Percentiles rank a stretch among this genome's conserved stretches.
Evolutionary conservation across 2,797 vertebrate species (phyloP).

Genomic region (Hyperoplus immaculatus): DNA sequence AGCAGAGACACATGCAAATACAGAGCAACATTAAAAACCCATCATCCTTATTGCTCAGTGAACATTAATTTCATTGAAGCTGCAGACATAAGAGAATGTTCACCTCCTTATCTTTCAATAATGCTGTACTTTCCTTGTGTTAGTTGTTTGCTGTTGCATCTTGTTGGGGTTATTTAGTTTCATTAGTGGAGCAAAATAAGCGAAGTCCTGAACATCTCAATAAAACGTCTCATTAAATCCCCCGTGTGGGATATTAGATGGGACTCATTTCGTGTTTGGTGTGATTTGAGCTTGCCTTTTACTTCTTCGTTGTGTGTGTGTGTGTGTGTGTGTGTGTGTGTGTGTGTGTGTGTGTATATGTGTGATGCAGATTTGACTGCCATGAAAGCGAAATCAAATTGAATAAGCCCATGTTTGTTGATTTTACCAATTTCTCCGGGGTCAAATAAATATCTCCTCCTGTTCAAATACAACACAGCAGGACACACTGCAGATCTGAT

Average conservation of each 20-base stretch:
- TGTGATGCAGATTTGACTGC: conserved; percentile 21
- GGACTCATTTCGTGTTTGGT: conserved; percentile 25
- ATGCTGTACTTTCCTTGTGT: conserved; percentile 1
- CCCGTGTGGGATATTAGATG: conserved; percentile 33
- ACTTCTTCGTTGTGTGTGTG: not conserved
- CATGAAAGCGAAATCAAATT: conserved; percentile 24
- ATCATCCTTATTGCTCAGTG: conserved; percentile 62
- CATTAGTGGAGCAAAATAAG: conserved; percentile 47
- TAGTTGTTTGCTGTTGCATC: conserved; percentile 25
- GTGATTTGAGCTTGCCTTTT: conserved; percentile 20
- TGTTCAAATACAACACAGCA: conserved; percentile 21
- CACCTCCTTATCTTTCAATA: conserved; percentile 51
- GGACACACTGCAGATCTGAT: conserved; percentile 33
- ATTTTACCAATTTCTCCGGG: conserved; percentile 45
- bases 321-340: not conserved
- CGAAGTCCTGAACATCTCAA: conserved; percentile 44
- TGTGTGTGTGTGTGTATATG: not conserved
- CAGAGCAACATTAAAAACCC: conserved; percentile 65
- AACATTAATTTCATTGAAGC: conserved; percentile 55
- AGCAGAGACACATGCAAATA: conserved; percentile 47
- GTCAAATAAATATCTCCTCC: conserved; percentile 49
- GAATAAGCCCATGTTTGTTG: conserved; percentile 46
- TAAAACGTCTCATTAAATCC: conserved; percentile 54
- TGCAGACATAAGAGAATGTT: conserved; percentile 48
- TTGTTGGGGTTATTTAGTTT: conserved; percentile 45